These are phyloP conservation scores for Trichomycterus rosablanca DNA, from an alignment of 2,113 vertebrate genomes.

Conservation along the genomic window DNA sequence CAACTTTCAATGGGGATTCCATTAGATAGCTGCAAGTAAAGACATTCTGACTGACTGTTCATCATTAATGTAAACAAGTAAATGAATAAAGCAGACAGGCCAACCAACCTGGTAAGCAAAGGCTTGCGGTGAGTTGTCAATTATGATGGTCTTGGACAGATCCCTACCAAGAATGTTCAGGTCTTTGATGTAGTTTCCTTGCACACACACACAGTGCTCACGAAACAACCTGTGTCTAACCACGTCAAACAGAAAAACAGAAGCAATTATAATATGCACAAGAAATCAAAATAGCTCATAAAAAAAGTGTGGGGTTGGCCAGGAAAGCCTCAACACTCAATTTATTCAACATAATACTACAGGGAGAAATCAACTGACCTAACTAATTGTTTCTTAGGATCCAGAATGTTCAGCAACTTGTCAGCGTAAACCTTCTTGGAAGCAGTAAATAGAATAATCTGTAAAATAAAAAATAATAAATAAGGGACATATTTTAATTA, in stretches of 20 bases:
- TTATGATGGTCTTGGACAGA: constrained; percentile 98
- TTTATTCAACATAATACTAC: background rate
- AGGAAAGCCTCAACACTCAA: no score
- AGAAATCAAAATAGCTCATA: background rate
- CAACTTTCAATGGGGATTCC: constrained; percentile 99
- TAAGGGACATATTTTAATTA: no score
- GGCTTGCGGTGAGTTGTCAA: constrained; percentile 99
- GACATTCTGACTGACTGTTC: constrained; percentile 15
- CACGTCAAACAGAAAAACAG: no score
- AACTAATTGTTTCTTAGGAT: constrained; percentile 97
- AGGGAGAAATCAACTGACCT: constrained; percentile 68
- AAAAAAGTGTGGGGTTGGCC: no score
- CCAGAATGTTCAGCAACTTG: constrained; percentile 97
- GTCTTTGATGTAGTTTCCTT: constrained; percentile 99
- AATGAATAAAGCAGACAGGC: no score
- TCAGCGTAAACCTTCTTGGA: constrained; percentile 99
- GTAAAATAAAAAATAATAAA: constrained; percentile 8
- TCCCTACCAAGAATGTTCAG: constrained; percentile 97
- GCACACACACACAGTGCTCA: constrained; percentile 98
- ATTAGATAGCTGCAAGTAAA: constrained; percentile 83
- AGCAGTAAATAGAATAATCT: constrained; percentile 99
- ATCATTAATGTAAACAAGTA: background rate
- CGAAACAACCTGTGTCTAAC: constrained; percentile 94
- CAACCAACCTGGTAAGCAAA: constrained; percentile 93
- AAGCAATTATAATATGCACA: no score